Conservation (phyloP, 2,113 vertebrate genomes). For the Triplophysa rosa region DNA sequence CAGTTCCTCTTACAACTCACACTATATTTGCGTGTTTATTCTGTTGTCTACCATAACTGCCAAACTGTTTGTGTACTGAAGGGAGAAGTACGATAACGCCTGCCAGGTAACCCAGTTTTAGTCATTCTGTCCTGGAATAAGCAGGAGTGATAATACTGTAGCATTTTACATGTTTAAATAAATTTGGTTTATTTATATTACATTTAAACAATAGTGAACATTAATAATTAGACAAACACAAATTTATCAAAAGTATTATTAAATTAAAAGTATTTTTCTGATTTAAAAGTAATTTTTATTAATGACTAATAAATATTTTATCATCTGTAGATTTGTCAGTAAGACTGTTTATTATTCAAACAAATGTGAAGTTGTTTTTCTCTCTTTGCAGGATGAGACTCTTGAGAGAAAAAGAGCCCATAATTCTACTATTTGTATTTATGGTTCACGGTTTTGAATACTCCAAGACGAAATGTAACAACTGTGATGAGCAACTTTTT, state of each 20-base stretch:
- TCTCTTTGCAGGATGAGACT: conserved; percentile 35
- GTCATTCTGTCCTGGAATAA: not conserved
- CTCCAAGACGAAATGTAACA: conserved; percentile 46
- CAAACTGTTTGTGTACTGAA: not conserved
- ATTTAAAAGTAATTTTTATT: no score
- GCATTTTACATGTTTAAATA: not conserved
- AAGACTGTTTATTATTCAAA: not conserved
- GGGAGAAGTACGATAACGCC: not conserved
- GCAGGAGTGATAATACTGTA: not conserved
- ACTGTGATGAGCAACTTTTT: conserved; percentile 55
- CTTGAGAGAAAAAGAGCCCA: not conserved
- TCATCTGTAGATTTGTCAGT: not conserved
- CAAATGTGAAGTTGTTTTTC: not conserved
- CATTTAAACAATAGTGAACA: no score
- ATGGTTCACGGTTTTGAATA: not conserved
- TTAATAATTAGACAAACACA: no score
- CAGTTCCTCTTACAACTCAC: conserved; percentile 14
- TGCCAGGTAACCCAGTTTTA: not conserved
- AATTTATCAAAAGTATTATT: no score
- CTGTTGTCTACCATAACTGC: not conserved
- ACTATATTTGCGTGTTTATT: not conserved
- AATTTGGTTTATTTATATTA: not conserved
- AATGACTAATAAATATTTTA: no score
- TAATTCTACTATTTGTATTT: not conserved
- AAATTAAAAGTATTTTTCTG: no score